phyloP scores from a whole-genome alignment of 2,797 vertebrate species.

The Choloepus didactylus region DNA sequence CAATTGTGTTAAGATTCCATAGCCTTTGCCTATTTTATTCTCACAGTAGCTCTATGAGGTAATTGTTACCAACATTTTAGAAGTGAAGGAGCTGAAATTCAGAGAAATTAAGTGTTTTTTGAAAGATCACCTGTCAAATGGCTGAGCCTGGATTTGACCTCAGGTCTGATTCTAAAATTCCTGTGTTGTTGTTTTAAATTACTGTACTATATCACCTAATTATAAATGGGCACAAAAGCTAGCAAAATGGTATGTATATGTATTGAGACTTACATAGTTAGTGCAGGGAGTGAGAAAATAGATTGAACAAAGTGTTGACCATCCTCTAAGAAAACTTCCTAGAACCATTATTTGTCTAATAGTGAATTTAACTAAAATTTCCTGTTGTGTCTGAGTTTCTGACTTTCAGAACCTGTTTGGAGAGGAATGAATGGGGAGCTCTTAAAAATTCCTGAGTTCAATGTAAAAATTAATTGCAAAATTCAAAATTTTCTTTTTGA shows the following conservation, averaged over 20 bases:
- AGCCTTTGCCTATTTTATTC: neutral
- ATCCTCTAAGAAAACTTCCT: neutral
- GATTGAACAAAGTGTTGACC: neutral
- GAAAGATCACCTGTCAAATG: neutral
- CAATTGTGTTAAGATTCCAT: neutral
- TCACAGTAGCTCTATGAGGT: neutral
- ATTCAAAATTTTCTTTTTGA: neutral
- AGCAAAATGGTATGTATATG: neutral
- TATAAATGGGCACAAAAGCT: neutral
- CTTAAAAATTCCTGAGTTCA: neutral
- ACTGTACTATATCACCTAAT: neutral
- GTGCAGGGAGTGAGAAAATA: neutral
- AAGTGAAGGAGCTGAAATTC: neutral
- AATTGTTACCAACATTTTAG: neutral
- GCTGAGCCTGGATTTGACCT: neutral
- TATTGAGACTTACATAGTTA: neutral
- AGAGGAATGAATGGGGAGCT: neutral
- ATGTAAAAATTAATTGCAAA: neutral
- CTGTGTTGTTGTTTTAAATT: neutral
- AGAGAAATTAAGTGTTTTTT: neutral
- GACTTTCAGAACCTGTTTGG: neutral
- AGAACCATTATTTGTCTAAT: constrained; percentile 20
- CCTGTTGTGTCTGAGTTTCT: neutral
- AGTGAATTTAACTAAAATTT: constrained; percentile 18
- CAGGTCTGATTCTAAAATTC: neutral